A percentile compares a stretch with the other conserved stretches of the same genome.
These are phyloP conservation scores for Ctenicera cuprea DNA, from an alignment of 2,888 invertebrate genomes.

Conservation along the genomic window DNA sequence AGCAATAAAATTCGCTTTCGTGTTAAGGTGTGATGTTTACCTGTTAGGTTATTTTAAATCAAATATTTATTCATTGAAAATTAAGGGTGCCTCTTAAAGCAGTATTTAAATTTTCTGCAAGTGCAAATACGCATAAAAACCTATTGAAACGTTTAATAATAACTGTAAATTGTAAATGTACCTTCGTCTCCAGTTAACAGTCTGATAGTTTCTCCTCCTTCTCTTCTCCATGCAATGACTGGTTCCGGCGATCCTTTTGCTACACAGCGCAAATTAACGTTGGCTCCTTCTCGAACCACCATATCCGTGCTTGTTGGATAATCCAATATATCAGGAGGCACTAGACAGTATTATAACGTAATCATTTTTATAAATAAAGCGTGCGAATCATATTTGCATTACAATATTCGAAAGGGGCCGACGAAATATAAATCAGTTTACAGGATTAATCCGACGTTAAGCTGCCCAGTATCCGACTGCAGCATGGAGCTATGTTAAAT, in stretches of 20 bases:
- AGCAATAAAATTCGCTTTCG: too few relatives aligned
- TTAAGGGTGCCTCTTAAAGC: too few relatives aligned
- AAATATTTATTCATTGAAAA: too few relatives aligned
- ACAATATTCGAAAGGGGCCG: slow-evolving; percentile 51
- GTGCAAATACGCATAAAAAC: neutral
- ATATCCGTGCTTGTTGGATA: slow-evolving; percentile 89
- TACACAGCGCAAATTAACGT: slow-evolving; percentile 89
- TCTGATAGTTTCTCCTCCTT: slow-evolving; percentile 85
- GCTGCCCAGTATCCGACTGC: slow-evolving; percentile 57
- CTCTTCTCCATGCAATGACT: slow-evolving; percentile 90
- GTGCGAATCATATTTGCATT: slow-evolving; percentile 50
- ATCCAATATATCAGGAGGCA: slow-evolving; percentile 89
- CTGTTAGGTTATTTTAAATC: too few relatives aligned
- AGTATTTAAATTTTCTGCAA: neutral
- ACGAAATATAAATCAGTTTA: slow-evolving; percentile 63
- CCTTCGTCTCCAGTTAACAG: slow-evolving; percentile 82
- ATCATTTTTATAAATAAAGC: slow-evolving; percentile 50
- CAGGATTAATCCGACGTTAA: slow-evolving; percentile 59
- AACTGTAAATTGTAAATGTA: slow-evolving; percentile 65
- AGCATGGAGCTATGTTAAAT: slow-evolving; percentile 60
- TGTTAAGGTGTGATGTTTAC: too few relatives aligned
- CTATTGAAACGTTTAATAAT: slow-evolving; percentile 19
- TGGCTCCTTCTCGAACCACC: slow-evolving; percentile 90
- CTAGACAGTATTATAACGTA: slow-evolving; percentile 69
- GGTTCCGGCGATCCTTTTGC: slow-evolving; percentile 92